phyloP scores from a whole-genome alignment of 2,888 invertebrate species.

The Oxystoma pomonae region DNA sequence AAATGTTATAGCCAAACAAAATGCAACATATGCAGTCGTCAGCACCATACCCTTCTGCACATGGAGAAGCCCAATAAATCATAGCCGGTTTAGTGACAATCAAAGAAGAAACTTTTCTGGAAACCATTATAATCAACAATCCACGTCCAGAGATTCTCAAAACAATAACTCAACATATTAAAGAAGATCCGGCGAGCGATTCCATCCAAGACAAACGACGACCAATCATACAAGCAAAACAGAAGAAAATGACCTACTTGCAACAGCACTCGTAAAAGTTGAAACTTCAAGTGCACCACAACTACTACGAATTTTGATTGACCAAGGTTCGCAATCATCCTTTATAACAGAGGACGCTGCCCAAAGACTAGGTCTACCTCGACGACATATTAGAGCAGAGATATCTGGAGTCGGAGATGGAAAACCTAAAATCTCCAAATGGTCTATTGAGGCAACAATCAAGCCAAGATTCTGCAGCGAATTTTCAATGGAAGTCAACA shows the following conservation, averaged over 20 bases:
- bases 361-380: slow-evolving; percentile 1
- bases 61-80: background rate
- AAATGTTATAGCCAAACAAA: background rate
- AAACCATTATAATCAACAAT: too few relatives aligned
- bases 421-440: background rate
- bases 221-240: background rate
- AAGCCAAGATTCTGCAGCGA: background rate
- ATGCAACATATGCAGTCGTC: background rate
- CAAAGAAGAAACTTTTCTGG: background rate
- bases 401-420: slow-evolving; percentile 4
- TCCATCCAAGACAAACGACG: background rate
- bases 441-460: background rate
- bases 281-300: background rate
- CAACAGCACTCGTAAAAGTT: background rate
- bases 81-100: background rate
- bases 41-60: background rate
- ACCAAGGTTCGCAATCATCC: slow-evolving; percentile 5
- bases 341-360: background rate
- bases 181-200: background rate
- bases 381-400: background rate
- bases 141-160: background rate
- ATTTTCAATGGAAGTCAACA: background rate
- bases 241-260: background rate
- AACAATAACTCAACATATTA: background rate
- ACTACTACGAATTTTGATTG: background rate